phyloP scores from a whole-genome alignment of 1,140 invertebrate species.

The Drosophila gunungcola region DNA sequence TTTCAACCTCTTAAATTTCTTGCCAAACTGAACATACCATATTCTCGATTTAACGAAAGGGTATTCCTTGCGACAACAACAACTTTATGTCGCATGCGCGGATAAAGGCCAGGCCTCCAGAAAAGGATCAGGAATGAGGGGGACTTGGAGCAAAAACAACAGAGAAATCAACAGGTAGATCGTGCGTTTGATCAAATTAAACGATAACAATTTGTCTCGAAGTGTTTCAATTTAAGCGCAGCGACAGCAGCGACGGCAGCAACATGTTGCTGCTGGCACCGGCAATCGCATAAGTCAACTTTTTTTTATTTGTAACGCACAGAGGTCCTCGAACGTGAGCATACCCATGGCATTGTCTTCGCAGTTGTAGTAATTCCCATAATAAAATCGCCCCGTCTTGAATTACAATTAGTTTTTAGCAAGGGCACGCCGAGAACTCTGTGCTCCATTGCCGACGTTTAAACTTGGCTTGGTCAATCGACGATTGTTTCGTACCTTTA shows the following conservation, averaged over 20 bases:
- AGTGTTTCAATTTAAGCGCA: slow-evolving; percentile 83
- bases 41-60: neutral
- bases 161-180: slow-evolving; percentile 77
- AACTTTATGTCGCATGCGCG: slow-evolving; percentile 59
- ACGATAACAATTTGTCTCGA: slow-evolving; percentile 85
- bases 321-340: slow-evolving; percentile 30
- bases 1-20: neutral
- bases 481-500: slow-evolving; percentile 11
- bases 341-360: slow-evolving; percentile 56
- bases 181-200: slow-evolving; percentile 85
- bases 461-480: slow-evolving; percentile 22
- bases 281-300: slow-evolving; percentile 77
- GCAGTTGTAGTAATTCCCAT: slow-evolving; percentile 80
- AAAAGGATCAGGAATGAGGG: neutral
- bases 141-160: slow-evolving; percentile 24
- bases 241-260: slow-evolving; percentile 30
- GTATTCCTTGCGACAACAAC: slow-evolving; percentile 20
- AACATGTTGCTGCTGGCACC: slow-evolving; percentile 65
- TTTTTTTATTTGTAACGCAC: slow-evolving; percentile 50
- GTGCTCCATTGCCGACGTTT: slow-evolving; percentile 4
- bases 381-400: slow-evolving; percentile 85
- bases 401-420: slow-evolving; percentile 84
- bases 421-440: slow-evolving; percentile 50
- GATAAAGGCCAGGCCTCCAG: neutral
- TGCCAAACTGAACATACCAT: neutral